Percentiles rank a stretch among this genome's conserved stretches.
These are phyloP conservation scores for Nycteola revayana DNA, from an alignment of 2,888 invertebrate genomes.

Conservation along the genomic window DNA sequence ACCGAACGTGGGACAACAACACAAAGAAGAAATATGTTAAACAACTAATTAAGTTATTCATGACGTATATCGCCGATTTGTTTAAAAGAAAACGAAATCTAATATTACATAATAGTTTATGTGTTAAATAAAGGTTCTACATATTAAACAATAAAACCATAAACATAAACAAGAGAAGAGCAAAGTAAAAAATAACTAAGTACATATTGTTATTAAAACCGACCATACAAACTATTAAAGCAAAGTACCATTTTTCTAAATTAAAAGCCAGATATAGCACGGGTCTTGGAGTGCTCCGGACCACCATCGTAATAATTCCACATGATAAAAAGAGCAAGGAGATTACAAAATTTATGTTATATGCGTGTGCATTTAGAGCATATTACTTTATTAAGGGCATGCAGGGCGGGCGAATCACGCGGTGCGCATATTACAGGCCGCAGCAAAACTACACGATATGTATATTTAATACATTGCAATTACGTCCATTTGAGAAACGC, in stretches of 20 bases:
- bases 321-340: conserved; percentile 70
- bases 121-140: too few species aligned
- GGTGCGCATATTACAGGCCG: conserved; percentile 49
- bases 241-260: conserved; percentile 65
- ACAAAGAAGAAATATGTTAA: conserved; percentile 49
- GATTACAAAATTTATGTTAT: conserved; percentile 75
- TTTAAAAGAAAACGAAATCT: too few species aligned
- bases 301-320: conserved; percentile 77
- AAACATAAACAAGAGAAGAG: too few species aligned
- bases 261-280: conserved; percentile 68
- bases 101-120: too few species aligned
- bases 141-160: too few species aligned
- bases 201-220: conserved; percentile 58
- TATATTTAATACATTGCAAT: conserved; percentile 74
- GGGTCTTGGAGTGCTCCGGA: conserved; percentile 39
- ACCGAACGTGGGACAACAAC: conserved; percentile 48
- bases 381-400: conserved; percentile 79
- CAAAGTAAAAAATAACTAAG: too few species aligned
- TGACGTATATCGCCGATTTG: conserved; percentile 17
- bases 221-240: conserved; percentile 53
- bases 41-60: conserved; percentile 47
- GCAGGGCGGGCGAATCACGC: conserved; percentile 64
- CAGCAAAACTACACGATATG: conserved; percentile 62
- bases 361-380: conserved; percentile 78
- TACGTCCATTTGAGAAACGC: conserved; percentile 64